Evolutionary conservation across 2,888 invertebrate species (phyloP).

Genomic region (Dromius quadrimaculatus): DNA sequence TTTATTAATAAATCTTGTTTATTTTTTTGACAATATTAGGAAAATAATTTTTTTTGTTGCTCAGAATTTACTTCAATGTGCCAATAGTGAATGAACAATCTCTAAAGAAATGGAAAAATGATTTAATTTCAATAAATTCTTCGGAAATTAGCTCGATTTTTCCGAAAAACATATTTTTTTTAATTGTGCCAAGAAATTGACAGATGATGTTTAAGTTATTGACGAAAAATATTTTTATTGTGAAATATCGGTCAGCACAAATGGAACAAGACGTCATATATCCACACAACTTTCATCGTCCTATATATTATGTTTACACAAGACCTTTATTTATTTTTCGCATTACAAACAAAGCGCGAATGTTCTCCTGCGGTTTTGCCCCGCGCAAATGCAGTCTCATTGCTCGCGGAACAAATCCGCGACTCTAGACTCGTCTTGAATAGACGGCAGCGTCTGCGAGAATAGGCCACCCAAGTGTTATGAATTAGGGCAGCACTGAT

Average conservation of each 20-base stretch:
- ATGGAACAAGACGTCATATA: background rate
- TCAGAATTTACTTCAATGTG: no score
- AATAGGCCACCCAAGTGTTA: constrained; percentile 46
- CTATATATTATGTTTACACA: constrained; percentile 10
- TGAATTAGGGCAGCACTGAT: constrained; percentile 36
- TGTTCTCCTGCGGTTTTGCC: background rate
- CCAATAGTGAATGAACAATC: no score
- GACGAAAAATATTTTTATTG: background rate
- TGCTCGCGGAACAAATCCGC: background rate
- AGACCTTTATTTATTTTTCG: constrained; percentile 1
- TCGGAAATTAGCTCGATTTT: no score
- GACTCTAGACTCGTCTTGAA: no score
- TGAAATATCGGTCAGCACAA: constrained; percentile 2
- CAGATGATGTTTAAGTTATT: no score
- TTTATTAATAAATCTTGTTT: no score
- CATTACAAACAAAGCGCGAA: background rate
- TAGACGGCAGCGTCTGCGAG: background rate
- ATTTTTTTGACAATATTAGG: no score
- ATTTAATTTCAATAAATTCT: no score
- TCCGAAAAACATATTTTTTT: no score
- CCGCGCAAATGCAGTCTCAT: background rate
- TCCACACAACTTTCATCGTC: background rate
- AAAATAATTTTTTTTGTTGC: no score
- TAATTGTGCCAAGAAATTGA: no score
- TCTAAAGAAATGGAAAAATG: no score